Evolutionary conservation across 2,797 vertebrate species (phyloP).

Genomic region (Tauraco hartlaubi): DNA sequence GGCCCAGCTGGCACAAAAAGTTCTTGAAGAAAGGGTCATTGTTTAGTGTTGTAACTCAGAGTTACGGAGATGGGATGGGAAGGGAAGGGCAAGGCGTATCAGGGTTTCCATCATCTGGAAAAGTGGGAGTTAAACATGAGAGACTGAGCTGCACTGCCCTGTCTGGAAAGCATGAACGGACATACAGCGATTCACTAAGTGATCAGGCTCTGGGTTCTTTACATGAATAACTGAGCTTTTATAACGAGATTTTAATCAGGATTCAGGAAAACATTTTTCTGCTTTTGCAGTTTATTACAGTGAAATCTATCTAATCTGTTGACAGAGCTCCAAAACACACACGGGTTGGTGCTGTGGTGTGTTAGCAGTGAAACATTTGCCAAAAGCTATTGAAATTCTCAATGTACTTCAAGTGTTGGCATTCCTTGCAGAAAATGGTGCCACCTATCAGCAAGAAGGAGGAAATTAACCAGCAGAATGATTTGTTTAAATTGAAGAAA

Average conservation of each 20-base stretch:
- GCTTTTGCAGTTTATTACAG: not conserved
- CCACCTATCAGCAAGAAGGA: constrained; percentile 32
- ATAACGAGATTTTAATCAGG: not conserved
- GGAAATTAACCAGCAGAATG: not conserved
- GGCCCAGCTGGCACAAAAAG: not conserved
- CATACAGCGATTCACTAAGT: not conserved
- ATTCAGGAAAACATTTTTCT: not conserved
- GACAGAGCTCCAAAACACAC: constrained; percentile 25
- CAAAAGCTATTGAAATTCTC: not conserved
- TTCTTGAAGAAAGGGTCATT: not conserved
- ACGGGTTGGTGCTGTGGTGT: not conserved
- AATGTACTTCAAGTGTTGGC: not conserved
- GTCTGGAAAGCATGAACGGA: not conserved
- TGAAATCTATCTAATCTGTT: constrained; percentile 1
- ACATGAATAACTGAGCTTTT: not conserved
- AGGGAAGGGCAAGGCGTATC: not conserved
- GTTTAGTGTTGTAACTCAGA: not conserved
- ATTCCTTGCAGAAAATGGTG: constrained; percentile 25
- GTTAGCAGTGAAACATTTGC: not conserved
- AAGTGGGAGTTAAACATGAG: not conserved
- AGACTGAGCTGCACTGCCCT: not conserved
- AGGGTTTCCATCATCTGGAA: not conserved
- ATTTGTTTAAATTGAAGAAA: not conserved
- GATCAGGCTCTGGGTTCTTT: not conserved
- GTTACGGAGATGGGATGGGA: not conserved